Conservation (phyloP, 2,113 vertebrate genomes). For the Callaeas wilsoni region DNA sequence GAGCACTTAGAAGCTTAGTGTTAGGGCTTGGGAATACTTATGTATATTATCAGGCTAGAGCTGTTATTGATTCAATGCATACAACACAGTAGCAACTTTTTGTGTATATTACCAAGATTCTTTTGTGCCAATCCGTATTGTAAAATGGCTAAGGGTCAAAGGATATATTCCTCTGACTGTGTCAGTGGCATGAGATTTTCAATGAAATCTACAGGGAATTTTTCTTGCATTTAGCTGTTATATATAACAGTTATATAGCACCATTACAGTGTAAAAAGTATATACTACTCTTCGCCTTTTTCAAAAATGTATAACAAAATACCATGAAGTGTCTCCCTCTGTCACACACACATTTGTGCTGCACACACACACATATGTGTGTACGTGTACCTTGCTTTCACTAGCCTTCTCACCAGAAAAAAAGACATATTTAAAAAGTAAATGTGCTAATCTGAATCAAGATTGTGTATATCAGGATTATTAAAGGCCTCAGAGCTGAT, state of each 20-base stretch:
- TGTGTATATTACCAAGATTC: not conserved
- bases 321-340: not conserved
- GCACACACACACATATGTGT: no score
- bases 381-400: not conserved
- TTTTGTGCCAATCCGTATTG: not conserved
- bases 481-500: not conserved
- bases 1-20: not conserved
- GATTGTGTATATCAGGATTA: not conserved
- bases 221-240: not conserved
- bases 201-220: not conserved
- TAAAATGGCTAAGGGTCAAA: not conserved
- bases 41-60: not conserved
- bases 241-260: not conserved
- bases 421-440: not conserved
- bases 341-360: no score
- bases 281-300: not conserved
- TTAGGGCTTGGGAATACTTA: not conserved
- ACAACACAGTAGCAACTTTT: not conserved
- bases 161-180: not conserved
- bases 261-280: not conserved
- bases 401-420: not conserved
- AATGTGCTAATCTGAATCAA: not conserved
- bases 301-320: not conserved
- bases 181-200: not conserved
- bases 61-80: not conserved